Evolutionary conservation across 2,113 vertebrate genomes (phyloP).

Genomic region (Daphoenositta chrysoptera): DNA sequence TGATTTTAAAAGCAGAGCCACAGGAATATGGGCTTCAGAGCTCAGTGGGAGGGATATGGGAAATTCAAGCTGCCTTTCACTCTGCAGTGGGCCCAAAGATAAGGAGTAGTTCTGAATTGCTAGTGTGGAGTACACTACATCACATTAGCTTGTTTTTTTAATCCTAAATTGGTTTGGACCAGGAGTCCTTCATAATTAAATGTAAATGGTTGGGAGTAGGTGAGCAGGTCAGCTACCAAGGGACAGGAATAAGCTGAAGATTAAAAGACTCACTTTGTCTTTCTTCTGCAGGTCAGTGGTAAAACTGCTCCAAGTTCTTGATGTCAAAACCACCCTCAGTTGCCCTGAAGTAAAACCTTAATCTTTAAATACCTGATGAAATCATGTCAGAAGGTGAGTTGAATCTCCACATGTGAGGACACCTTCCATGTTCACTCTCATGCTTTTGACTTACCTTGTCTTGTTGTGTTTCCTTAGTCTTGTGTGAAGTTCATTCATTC

Average conservation of each 20-base stretch:
- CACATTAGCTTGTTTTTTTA: neutral
- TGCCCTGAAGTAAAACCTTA: neutral
- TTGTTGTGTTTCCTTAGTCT: neutral
- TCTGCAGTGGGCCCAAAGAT: neutral
- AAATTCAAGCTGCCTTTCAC: neutral
- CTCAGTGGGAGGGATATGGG: neutral
- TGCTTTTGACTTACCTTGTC: neutral
- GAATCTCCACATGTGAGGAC: fast-evolving
- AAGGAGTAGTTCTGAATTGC: neutral
- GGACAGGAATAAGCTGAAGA: neutral
- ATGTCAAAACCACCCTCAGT: neutral
- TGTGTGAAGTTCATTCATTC: neutral
- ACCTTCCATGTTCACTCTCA: neutral
- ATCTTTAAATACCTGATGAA: neutral
- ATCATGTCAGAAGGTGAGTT: neutral
- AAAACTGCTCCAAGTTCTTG: neutral
- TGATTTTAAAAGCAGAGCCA: neutral
- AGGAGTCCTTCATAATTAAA: neutral
- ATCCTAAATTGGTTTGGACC: neutral
- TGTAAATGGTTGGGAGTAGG: neutral
- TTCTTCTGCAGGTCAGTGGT: neutral
- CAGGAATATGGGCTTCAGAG: neutral
- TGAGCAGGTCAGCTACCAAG: neutral
- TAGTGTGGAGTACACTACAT: neutral
- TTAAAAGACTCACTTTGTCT: neutral